Evolutionary conservation across 2,888 invertebrate species (phyloP).

Genomic region (Hirtodrosophila histrioides): DNA sequence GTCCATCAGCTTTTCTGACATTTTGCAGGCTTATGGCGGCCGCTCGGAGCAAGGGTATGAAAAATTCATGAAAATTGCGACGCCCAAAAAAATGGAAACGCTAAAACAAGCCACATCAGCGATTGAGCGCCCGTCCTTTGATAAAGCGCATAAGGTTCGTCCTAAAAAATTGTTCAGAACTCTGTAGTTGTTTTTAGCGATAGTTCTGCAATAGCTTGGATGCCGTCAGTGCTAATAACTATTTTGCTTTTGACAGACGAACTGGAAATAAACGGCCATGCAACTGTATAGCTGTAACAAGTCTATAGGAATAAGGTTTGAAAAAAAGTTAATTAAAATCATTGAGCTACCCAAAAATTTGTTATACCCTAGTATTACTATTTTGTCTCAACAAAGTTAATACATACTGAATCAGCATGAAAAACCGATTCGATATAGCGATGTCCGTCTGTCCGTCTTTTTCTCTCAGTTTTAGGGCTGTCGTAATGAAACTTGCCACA

Average conservation of each 20-base stretch:
- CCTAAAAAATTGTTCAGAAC: constrained; percentile 8
- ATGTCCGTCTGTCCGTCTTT: no score
- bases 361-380: no score
- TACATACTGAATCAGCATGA: no score
- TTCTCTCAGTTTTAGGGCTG: no score
- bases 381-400: no score
- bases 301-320: no score
- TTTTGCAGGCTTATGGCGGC: constrained; percentile 42
- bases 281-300: no score
- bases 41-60: background rate
- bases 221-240: background rate
- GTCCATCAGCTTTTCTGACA: constrained; percentile 39
- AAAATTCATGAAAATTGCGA: constrained; percentile 41
- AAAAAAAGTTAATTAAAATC: no score
- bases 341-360: no score
- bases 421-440: no score
- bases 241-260: background rate
- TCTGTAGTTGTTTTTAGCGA: background rate
- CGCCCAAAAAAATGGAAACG: background rate
- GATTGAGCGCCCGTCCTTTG: constrained; percentile 6
- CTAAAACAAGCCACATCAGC: constrained; percentile 1
- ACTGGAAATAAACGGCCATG: no score
- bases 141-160: constrained; percentile 40
- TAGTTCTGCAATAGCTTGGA: background rate
- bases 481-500: no score